Percentiles rank a stretch among this genome's conserved stretches.
Conservation (phyloP, 2,113 vertebrate species). For the Ia io region DNA sequence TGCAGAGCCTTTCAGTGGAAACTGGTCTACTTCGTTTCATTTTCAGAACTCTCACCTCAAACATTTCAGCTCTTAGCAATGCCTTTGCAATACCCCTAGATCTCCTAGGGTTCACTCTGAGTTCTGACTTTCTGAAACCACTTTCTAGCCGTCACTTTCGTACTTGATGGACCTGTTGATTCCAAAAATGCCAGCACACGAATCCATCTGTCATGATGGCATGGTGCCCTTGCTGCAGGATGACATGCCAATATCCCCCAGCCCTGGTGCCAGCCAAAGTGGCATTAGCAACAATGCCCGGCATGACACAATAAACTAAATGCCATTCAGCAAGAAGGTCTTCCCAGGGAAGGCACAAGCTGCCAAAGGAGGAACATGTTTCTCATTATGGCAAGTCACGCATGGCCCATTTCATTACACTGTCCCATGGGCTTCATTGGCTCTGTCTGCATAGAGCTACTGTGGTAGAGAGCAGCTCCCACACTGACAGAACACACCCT, state of each 20-base stretch:
- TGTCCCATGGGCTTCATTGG: neutral
- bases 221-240: constrained; percentile 51
- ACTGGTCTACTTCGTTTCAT: neutral
- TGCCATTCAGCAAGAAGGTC: constrained; percentile 39
- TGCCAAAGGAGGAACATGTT: constrained; percentile 42
- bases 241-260: constrained; percentile 35
- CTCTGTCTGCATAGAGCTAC: neutral
- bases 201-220: constrained; percentile 74
- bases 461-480: neutral
- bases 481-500: neutral
- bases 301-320: constrained; percentile 51
- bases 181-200: constrained; percentile 60
- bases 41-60: constrained; percentile 2
- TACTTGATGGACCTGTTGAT: constrained; percentile 69
- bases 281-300: constrained; percentile 66
- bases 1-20: constrained; percentile 21
- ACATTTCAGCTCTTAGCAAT: neutral
- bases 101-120: neutral
- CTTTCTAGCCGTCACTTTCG: neutral
- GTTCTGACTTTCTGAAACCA: neutral
- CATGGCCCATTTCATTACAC: neutral
- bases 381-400: constrained; percentile 14
- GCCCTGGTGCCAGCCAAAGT: constrained; percentile 49
- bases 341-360: constrained; percentile 50
- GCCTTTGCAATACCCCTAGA: neutral